These are phyloP conservation scores for Rhipidura dahli DNA, from an alignment of 2,113 vertebrate species.

Conservation along the genomic window DNA sequence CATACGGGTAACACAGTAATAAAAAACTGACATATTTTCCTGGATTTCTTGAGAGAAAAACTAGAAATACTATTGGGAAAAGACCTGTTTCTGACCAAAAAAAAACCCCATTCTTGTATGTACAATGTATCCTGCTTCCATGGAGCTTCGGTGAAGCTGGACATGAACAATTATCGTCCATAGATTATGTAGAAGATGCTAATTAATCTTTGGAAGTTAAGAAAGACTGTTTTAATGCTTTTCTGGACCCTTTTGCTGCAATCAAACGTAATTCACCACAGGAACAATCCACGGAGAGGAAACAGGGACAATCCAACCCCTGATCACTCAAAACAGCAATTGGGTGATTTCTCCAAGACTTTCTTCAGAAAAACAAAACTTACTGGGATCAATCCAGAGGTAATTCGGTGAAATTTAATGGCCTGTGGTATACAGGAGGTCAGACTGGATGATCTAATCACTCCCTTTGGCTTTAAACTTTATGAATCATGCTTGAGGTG, in stretches of 20 bases:
- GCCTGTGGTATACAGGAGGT: constrained; percentile 23
- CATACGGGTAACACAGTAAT: too few species aligned
- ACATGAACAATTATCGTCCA: background rate
- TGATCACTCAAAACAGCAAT: fast-evolving
- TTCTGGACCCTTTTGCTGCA: background rate
- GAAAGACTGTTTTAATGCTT: background rate
- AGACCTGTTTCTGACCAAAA: background rate
- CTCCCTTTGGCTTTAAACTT: constrained; percentile 43
- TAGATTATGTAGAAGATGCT: too few species aligned
- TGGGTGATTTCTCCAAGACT: background rate
- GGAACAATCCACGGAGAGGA: background rate
- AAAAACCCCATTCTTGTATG: fast-evolving
- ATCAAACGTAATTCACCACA: background rate
- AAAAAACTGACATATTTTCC: background rate
- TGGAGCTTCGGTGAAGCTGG: background rate
- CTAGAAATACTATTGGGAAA: background rate
- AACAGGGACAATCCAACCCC: background rate
- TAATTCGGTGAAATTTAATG: constrained; percentile 37
- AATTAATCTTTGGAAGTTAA: background rate
- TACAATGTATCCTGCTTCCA: fast-evolving
- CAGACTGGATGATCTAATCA: constrained; percentile 45
- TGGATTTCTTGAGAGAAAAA: background rate
- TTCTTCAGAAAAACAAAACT: constrained; percentile 28
- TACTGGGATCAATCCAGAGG: constrained; percentile 33
- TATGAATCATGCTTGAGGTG: constrained; percentile 58